Evolutionary conservation across 92 coral and sea anemone species (phyloP).

Genomic region (Micromussa lordhowensis): DNA sequence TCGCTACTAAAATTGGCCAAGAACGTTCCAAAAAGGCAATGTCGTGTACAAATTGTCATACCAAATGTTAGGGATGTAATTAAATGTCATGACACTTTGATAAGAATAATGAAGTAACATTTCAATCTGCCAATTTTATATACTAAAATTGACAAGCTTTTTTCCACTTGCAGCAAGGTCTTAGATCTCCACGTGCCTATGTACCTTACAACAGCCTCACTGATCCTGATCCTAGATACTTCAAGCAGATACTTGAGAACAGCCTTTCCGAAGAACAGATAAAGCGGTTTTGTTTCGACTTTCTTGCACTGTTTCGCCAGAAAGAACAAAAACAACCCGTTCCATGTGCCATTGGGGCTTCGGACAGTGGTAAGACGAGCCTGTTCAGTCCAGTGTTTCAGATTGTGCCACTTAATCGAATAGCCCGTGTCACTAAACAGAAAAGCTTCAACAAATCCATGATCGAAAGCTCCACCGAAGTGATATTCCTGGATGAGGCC

Average conservation of each 20-base stretch:
- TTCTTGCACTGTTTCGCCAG: constrained; percentile 31
- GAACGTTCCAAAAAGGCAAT: too few relatives aligned
- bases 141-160: not conserved
- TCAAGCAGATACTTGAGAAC: constrained; percentile 14
- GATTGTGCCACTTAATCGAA: too few relatives aligned
- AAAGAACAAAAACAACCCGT: constrained; percentile 55
- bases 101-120: too few relatives aligned
- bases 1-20: too few relatives aligned
- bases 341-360: constrained; percentile 64
- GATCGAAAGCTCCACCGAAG: too few relatives aligned
- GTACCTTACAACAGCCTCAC: not conserved
- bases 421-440: too few relatives aligned
- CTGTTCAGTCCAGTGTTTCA: too few relatives aligned
- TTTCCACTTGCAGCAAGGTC: constrained; percentile 9
- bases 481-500: too few relatives aligned
- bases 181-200: constrained; percentile 4
- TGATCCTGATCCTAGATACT: constrained; percentile 28
- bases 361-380: too few relatives aligned
- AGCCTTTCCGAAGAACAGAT: constrained; percentile 25
- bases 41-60: too few relatives aligned
- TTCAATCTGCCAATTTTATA: too few relatives aligned
- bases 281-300: constrained; percentile 28
- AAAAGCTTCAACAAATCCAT: too few relatives aligned
- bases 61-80: not conserved
- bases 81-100: not conserved